A percentile compares a stretch with the other conserved stretches of the same genome.
Conservation (phyloP, 2,888 invertebrate genomes). For the Penaeus monodon region DNA sequence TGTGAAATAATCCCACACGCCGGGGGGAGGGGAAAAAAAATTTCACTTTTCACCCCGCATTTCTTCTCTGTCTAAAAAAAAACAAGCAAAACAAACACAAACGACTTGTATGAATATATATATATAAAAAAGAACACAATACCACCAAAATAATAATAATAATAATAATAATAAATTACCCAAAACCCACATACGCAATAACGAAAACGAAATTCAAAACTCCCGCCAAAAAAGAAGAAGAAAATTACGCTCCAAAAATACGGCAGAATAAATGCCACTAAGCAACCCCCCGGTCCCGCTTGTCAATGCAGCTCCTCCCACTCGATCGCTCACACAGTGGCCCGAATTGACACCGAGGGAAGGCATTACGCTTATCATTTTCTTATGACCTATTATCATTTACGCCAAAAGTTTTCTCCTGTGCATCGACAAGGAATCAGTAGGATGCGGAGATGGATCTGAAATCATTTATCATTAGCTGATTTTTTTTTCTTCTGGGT, state of each 20-base stretch:
- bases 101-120: too few species aligned
- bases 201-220: too few species aligned
- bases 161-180: too few species aligned
- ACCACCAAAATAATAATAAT: background rate
- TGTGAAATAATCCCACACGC: slow-evolving; percentile 29
- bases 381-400: background rate
- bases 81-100: background rate
- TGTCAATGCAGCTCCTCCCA: slow-evolving; percentile 54
- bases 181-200: too few species aligned
- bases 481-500: too few species aligned
- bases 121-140: background rate
- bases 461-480: too few species aligned
- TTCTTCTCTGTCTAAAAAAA: slow-evolving; percentile 19
- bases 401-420: too few species aligned
- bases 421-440: too few species aligned
- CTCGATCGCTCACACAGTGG: slow-evolving; percentile 35
- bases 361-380: slow-evolving; percentile 25
- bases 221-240: too few species aligned
- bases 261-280: background rate
- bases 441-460: too few species aligned
- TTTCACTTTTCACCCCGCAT: background rate
- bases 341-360: slow-evolving; percentile 43
- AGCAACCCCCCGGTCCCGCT: background rate
- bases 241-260: too few species aligned
- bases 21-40: background rate